A percentile compares a stretch with the other conserved stretches of the same genome.
Evolutionary conservation across 2,888 invertebrate species (phyloP).

Genomic region (Zelleria hepariella): DNA sequence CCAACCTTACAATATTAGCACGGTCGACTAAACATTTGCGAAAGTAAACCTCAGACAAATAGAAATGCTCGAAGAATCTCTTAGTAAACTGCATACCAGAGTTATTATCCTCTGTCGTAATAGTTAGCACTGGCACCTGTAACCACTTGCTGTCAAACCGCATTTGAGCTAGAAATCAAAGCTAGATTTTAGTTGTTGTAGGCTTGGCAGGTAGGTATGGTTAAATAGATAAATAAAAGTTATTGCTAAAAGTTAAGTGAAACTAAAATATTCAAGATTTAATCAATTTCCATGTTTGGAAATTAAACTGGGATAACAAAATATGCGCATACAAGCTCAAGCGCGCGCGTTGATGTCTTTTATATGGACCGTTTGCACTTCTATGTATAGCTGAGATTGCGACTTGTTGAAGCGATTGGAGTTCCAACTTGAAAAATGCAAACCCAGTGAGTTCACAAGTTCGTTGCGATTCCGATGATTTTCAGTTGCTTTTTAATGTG

Average conservation of each 20-base stretch:
- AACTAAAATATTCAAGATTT: no score
- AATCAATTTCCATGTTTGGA: no score
- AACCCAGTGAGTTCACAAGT: no score
- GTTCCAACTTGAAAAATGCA: no score
- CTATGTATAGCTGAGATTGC: no score
- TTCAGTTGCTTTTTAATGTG: no score
- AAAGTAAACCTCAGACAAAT: background rate
- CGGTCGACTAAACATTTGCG: background rate
- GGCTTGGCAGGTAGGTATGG: no score
- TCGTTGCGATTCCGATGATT: no score
- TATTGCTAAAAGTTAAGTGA: no score
- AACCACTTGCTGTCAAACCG: background rate
- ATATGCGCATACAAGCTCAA: background rate
- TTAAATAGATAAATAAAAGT: no score
- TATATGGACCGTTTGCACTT: background rate
- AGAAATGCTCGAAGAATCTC: background rate
- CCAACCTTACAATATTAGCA: no score
- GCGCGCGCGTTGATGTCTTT: conserved; percentile 3
- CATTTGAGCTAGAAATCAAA: background rate
- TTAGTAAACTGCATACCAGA: background rate
- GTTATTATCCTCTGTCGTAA: background rate
- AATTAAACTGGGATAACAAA: background rate
- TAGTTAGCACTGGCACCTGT: background rate
- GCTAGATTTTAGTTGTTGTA: background rate
- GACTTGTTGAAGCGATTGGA: no score